Percentiles rank a stretch among this genome's conserved stretches.
Conservation (phyloP, 2,888 invertebrate genomes). For the Athalia cordata region DNA sequence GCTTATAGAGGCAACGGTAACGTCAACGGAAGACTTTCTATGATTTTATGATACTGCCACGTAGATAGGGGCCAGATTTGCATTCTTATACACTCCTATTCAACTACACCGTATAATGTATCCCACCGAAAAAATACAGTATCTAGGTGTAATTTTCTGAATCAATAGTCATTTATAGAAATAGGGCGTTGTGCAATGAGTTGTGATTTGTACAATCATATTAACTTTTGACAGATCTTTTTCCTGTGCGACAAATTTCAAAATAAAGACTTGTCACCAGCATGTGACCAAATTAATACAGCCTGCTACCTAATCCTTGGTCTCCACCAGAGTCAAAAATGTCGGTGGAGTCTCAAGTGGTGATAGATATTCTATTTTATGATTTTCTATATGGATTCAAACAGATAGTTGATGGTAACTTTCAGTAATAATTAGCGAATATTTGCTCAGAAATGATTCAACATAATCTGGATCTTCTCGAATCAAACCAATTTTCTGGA, state of each 20-base stretch:
- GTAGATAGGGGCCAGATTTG: neutral
- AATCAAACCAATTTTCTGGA: constrained; percentile 46
- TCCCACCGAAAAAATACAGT: neutral
- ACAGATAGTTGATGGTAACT: neutral
- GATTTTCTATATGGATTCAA: neutral
- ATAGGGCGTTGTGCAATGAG: constrained; percentile 33
- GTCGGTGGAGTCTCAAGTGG: no score
- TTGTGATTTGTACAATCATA: constrained; percentile 14
- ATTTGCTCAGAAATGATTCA: neutral
- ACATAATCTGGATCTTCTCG: neutral
- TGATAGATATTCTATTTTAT: no score
- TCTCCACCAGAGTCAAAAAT: no score
- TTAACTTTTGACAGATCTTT: constrained; percentile 11
- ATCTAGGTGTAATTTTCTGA: no score
- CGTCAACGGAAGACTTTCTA: constrained; percentile 77
- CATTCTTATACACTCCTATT: neutral
- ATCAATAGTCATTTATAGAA: neutral
- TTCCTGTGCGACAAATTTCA: constrained; percentile 1
- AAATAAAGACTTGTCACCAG: neutral
- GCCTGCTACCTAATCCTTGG: no score
- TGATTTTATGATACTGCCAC: constrained; percentile 53
- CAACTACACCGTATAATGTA: neutral
- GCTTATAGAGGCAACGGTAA: constrained; percentile 88
- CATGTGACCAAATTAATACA: neutral
- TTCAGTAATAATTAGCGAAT: constrained; percentile 46